phyloP scores from a whole-genome alignment of 1,140 invertebrate species.

The Telenomus remus region DNA sequence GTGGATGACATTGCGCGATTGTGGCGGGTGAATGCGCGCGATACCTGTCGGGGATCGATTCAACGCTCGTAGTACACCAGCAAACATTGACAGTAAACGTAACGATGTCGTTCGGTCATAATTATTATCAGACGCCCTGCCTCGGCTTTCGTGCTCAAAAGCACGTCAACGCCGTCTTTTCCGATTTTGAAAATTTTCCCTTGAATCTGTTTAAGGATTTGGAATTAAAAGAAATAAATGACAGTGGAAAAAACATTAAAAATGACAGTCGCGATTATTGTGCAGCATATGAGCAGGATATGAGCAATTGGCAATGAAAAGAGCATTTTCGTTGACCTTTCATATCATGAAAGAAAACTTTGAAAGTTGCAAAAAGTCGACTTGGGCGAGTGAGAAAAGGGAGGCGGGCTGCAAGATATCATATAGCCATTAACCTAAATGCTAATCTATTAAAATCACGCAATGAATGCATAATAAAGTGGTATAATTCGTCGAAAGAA shows the following conservation, averaged over 20 bases:
- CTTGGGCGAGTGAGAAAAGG: not conserved
- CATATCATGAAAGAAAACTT: slow-evolving; percentile 16
- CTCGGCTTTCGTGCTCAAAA: slow-evolving; percentile 4
- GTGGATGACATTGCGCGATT: slow-evolving; percentile 62
- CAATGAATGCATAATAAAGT: slow-evolving; percentile 51
- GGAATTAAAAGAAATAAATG: too few species aligned
- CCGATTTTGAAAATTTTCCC: not conserved
- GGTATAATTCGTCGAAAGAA: slow-evolving; percentile 45
- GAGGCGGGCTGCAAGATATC: slow-evolving; percentile 38
- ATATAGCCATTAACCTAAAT: slow-evolving; percentile 55
- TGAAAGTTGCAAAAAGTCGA: slow-evolving; percentile 22
- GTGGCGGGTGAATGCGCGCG: slow-evolving; percentile 59
- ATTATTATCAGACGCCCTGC: slow-evolving; percentile 6
- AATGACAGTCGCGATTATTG: too few species aligned
- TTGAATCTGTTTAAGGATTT: too few species aligned
- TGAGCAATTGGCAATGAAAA: too few species aligned
- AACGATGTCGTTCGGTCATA: slow-evolving; percentile 34
- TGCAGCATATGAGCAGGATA: too few species aligned
- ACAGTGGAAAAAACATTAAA: too few species aligned
- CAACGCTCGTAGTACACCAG: slow-evolving; percentile 55
- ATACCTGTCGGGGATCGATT: slow-evolving; percentile 63
- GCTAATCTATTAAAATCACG: slow-evolving; percentile 59
- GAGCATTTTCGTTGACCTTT: slow-evolving; percentile 10
- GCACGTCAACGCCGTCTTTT: not conserved
- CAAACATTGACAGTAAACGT: slow-evolving; percentile 52